Evolutionary conservation across 2,113 vertebrate genomes (phyloP).

Genomic region (Catagonus wagneri): DNA sequence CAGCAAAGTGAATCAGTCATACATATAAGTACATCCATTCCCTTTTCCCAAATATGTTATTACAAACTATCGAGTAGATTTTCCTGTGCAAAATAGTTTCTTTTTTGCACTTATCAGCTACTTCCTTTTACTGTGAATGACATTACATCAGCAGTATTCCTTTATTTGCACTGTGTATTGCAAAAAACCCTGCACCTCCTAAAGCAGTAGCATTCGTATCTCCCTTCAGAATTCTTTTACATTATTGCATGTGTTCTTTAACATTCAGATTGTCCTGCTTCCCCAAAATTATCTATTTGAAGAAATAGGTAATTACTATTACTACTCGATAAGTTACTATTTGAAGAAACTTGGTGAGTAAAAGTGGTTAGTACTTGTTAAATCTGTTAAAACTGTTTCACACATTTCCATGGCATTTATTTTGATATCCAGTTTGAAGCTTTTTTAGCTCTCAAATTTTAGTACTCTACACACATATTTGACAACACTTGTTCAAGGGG

Average conservation of each 20-base stretch:
- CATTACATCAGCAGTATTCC: neutral
- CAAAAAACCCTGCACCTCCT: neutral
- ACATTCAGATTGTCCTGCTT: neutral
- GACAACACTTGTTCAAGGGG: neutral
- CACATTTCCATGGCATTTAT: slow-evolving; percentile 3
- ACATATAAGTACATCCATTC: no score
- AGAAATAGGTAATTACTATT: no score
- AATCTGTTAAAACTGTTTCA: slow-evolving; percentile 35
- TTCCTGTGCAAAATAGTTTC: neutral
- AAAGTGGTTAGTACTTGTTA: neutral
- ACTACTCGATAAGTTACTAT: neutral
- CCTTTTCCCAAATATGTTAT: no score
- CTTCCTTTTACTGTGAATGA: slow-evolving; percentile 15
- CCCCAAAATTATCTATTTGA: neutral
- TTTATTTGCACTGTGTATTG: neutral
- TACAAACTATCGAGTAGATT: no score
- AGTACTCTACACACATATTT: neutral
- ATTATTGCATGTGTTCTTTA: neutral
- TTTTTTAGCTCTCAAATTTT: neutral
- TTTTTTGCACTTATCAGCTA: neutral
- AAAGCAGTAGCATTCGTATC: neutral
- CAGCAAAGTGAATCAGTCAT: no score
- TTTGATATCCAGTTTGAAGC: slow-evolving; percentile 49
- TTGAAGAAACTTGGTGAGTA: slow-evolving; percentile 50
- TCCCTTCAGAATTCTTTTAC: neutral